A percentile compares a stretch with the other conserved stretches of the same genome.
phyloP scores from a whole-genome alignment of 2,888 invertebrate species.

The Drosophila helvetica region DNA sequence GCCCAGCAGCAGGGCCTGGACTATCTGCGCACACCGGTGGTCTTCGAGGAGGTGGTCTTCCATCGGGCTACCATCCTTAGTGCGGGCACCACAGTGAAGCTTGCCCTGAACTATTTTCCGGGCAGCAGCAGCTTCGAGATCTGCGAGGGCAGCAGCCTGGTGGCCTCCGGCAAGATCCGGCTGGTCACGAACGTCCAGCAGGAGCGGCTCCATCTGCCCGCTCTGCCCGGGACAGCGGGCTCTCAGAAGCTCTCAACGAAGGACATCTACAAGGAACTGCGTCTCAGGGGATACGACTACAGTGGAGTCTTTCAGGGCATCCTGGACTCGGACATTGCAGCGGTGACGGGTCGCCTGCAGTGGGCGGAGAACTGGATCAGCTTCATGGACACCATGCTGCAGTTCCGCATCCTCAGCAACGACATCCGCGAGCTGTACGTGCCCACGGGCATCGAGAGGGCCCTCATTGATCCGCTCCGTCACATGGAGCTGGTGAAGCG shows the following conservation, averaged over 20 bases:
- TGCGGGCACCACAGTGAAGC: constrained; percentile 91
- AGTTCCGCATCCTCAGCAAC: constrained; percentile 92
- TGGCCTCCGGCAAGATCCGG: constrained; percentile 91
- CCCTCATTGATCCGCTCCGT: constrained; percentile 90
- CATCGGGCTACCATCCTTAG: constrained; percentile 96
- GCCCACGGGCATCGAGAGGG: constrained; percentile 93
- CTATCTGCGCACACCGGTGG: constrained; percentile 91
- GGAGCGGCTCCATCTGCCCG: constrained; percentile 86
- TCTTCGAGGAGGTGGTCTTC: constrained; percentile 95
- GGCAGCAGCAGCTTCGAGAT: constrained; percentile 94
- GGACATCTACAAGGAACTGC: constrained; percentile 94
- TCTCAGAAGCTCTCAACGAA: constrained; percentile 85
- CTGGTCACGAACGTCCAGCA: constrained; percentile 87
- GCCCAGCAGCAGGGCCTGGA: constrained; percentile 91
- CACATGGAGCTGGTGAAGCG: constrained; percentile 85
- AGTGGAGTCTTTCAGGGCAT: constrained; percentile 93
- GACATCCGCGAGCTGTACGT: constrained; percentile 91
- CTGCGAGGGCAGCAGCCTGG: constrained; percentile 92
- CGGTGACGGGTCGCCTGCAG: constrained; percentile 88
- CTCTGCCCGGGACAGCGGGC: constrained; percentile 83
- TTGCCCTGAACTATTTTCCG: constrained; percentile 92
- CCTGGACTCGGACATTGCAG: constrained; percentile 88
- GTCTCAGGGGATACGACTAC: constrained; percentile 94
- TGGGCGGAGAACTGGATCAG: constrained; percentile 98
- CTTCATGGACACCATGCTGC: constrained; percentile 98